Evolutionary conservation across 2,113 vertebrate species (phyloP), one percentile per base, ranked within the genome.

Genomic region (Paedocypris sp.): DNA sequence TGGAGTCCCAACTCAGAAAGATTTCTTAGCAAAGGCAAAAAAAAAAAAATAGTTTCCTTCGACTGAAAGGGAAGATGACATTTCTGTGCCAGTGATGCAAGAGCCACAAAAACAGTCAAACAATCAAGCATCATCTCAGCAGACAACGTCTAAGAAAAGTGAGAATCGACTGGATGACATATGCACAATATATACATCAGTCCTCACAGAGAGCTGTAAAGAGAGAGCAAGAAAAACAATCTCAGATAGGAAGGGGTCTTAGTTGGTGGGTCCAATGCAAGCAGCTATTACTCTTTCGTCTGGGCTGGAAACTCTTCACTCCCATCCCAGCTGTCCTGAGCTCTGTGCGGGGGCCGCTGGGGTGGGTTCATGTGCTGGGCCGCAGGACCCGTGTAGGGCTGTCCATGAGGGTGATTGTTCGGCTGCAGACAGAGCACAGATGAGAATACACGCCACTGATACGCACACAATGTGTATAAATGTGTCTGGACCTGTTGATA

Each of bases 321-420:
- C 84, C 88, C 88, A 82, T 98, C 94, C 53, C 89, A 96, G 77
- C 88, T 92, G 78, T 98, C 94, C 90, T 94, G 94, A 93, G 93
- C 89, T 91, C 91, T 90, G 74, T 91, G 91, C 79, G 91, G 89
- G 51, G 89, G 67, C 74, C 89, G 85, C 82, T 89, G 93, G 69
- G 93, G 94, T 86, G 96, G 97, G 88, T 98, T 98, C 91, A 98
- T 97, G 76, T 98, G 94, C 81, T 97, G 93, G 75, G 94, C 94
- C 75, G 93, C 94, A 3, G 94, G 94, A 73, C 94, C 94, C 12
- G 94, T 98, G 78, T 97, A 98, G 12, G 94, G 94, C 83, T 95
- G 93, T 83, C 92, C 93, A 67, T 98, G 94, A 75, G 94, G 91
- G 67, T 94, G 94, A 86, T 96, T 95, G 88, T 97, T 98, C 87